Base-by-base conservation (phyloP, 2,888 invertebrate genomes). In the Nomada lathburiana region DNA sequence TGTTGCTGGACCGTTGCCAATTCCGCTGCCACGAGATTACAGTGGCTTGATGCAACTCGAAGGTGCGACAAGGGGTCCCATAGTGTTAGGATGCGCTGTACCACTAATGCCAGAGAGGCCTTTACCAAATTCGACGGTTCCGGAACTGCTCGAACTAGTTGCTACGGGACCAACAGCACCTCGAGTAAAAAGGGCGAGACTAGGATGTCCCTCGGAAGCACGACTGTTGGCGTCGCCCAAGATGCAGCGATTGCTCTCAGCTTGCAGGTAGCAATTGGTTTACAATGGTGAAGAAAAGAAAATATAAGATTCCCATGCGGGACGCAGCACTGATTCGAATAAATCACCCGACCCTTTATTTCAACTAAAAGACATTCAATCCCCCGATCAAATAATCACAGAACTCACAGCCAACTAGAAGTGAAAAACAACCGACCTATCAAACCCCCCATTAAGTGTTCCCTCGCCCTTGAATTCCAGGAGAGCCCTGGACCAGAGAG, bases 1-100 rank as follows among this genome's bases (percentile, higher is more conserved):
- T 77, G 94, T 95, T 68, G 94, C 93, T 86, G 94, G 93, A 67
- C 93, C 93, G 29, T 82, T 93, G 73, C 93, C 93, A 29, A 90
- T 93, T 76, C 93, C 93, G 47, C 82, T 93, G 73, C 93, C 93
- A 11, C 88, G 93, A 65, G 93, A 93, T 88, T 95, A 95, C 88
- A 94, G 94, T 62, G 95, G 95, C 87, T 93, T 95, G 82, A 94
- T 93, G 93, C 93, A 93, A 68, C 84, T 93, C 62, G 93, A 93
- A 76, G 89, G 90, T 75, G 92, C 93, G 29, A 93, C 92, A 0
- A 90, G 92, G 69, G 93, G 93, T 16, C 93, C 93, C 13, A 94
- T 95, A 64, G 94, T 95, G n/a, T 89, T 95, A 76, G 94, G 94
- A 20, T 94, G 95, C 85, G 94, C 94, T 9, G 93, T 94, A 72